Evolutionary conservation across 2,888 invertebrate species (phyloP), one percentile per base, ranked within the genome.

Genomic region (Scelioninae gen. 1): DNA sequence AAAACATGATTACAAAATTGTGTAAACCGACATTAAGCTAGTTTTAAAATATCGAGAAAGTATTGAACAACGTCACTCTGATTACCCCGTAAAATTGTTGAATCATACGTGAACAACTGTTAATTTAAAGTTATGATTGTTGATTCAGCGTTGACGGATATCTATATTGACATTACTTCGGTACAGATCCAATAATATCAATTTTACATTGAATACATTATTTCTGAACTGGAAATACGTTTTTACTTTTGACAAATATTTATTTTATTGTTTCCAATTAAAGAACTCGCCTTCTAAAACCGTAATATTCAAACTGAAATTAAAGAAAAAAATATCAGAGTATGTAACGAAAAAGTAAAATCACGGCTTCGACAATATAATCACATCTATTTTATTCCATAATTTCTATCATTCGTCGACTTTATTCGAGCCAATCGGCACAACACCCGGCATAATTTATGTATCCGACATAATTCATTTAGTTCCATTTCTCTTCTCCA

Each of bases 341-440:
- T 34, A 34, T 38, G 5, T 4, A 38, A 38, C 5, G 5, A 38
- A 10, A 10, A 38, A 38, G 23, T 23, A 1, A 23, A 23, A 23
- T 23, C 4, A 23, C 4, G 1, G 23, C 38, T 38, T 11, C 5
- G 11, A 38, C 38, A 38, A 38, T 38, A 10, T 11, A 2, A 5
- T 43, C 13, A 9, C 3, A 47, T 47, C 47, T 47, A 47, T 47
- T 15, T 47, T 0, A 53, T 31, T 31, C 8, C 32, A 13, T 53
- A 23, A 58, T 15, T 43, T 43, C 13, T 11, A 58, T 40, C 40
- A 62, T 62, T 62, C 31, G 45, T 62, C 45, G 13, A 62, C 31
- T 62, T 47, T 62, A 63, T 31, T 16, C 47, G 11, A 29, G 7
- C 11, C 47, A 15, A 32, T 47, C 13, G 15, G 47, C 32, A 47